phyloP scores from a whole-genome alignment of 2,888 invertebrate genomes.

The Mamestra brassicae region DNA sequence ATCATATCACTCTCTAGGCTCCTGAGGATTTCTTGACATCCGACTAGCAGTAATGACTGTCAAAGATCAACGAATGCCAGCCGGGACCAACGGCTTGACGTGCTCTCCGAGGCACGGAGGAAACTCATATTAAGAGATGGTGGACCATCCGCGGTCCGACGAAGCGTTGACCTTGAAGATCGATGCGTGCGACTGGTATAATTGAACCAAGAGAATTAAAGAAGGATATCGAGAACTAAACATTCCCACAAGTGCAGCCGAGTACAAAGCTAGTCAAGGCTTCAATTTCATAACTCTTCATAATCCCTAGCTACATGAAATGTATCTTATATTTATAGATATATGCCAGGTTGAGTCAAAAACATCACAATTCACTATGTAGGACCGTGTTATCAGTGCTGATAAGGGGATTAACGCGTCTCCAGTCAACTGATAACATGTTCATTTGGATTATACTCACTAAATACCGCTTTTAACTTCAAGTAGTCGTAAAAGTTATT shows the following conservation, averaged over 20 bases:
- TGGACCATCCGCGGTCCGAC: too few relatives aligned
- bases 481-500: conserved; percentile 45
- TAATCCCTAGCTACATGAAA: conserved; percentile 25
- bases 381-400: conserved; percentile 49
- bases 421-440: conserved; percentile 61
- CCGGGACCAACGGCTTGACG: too few relatives aligned
- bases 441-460: conserved; percentile 60
- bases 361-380: conserved; percentile 56
- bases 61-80: too few relatives aligned
- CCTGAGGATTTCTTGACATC: too few relatives aligned
- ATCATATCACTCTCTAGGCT: too few relatives aligned
- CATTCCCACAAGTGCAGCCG: neutral
- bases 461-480: conserved; percentile 45
- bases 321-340: neutral
- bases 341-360: conserved; percentile 40
- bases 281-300: conserved; percentile 5
- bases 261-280: neutral
- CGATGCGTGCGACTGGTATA: too few relatives aligned
- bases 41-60: too few relatives aligned
- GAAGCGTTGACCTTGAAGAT: too few relatives aligned
- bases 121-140: too few relatives aligned
- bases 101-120: too few relatives aligned
- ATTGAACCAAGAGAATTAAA: too few relatives aligned
- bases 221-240: too few relatives aligned
- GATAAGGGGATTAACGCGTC: conserved; percentile 68